A percentile compares a stretch with the other conserved stretches of the same genome.
These are phyloP conservation scores for Coptotermes formosanus DNA, from an alignment of 1,140 invertebrate species.

Conservation along the genomic window DNA sequence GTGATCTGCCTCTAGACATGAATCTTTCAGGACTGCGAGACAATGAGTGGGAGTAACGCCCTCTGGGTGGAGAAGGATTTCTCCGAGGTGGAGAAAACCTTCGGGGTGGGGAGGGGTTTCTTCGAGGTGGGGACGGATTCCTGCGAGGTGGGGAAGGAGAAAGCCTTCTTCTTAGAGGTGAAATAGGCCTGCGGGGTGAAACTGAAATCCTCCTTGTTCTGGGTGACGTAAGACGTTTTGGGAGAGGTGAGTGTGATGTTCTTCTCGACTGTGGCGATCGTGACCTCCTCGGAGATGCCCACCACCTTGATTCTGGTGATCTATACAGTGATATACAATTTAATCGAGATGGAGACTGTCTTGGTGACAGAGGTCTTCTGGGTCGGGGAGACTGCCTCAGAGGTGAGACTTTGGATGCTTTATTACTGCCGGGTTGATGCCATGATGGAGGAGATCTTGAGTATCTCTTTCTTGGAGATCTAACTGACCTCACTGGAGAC, in stretches of 20 bases:
- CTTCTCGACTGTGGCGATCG: neutral
- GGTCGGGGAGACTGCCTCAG: neutral
- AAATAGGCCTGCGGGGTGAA: neutral
- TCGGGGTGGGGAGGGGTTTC: constrained; percentile 13
- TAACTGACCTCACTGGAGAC: neutral
- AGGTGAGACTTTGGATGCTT: neutral
- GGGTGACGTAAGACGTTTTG: neutral
- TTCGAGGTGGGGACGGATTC: constrained; percentile 5
- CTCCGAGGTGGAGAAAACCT: neutral
- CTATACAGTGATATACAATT: neutral
- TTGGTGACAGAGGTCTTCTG: neutral
- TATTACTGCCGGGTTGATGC: neutral
- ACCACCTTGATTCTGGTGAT: neutral
- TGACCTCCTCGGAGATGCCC: neutral
- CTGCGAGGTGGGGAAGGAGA: neutral
- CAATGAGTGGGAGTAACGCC: neutral
- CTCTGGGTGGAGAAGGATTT: neutral
- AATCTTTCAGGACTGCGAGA: neutral
- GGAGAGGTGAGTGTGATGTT: neutral
- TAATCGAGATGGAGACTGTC: neutral
- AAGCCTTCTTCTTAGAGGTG: neutral
- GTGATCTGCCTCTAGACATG: neutral
- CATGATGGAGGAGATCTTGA: neutral
- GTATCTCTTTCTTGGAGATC: neutral
- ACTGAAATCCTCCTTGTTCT: neutral